Conservation (phyloP, 53 echinoderm and acorn worm species). For the Astropecten irregularis region DNA sequence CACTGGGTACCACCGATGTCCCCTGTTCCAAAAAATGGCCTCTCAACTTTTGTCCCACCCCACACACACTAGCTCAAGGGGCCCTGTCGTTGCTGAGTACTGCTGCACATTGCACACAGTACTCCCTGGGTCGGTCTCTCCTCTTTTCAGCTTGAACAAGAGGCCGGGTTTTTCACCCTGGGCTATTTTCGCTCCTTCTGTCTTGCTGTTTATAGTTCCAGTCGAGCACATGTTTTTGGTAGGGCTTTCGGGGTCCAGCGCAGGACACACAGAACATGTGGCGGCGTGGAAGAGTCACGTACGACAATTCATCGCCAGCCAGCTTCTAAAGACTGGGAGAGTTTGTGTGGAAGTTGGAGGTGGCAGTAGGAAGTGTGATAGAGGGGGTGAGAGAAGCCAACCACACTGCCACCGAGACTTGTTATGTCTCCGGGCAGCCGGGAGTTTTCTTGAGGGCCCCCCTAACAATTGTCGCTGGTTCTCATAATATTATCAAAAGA, state of each 20-base stretch:
- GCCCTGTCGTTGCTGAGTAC: too few relatives aligned
- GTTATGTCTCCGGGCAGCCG: too few relatives aligned
- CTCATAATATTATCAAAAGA: conserved; percentile 20
- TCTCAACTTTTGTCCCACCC: conserved; percentile 20
- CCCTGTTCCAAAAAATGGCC: conserved; percentile 34
- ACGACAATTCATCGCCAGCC: neutral
- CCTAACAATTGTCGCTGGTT: conserved; percentile 15
- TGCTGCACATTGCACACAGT: neutral
- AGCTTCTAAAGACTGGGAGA: too few relatives aligned
- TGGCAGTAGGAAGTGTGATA: too few relatives aligned
- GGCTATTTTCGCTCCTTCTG: conserved; percentile 41
- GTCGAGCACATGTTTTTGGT: neutral
- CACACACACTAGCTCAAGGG: neutral
- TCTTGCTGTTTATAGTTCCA: conserved; percentile 25
- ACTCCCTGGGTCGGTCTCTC: neutral
- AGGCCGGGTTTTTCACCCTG: conserved; percentile 7
- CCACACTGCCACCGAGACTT: too few relatives aligned
- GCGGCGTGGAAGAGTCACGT: neutral
- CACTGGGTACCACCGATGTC: too few relatives aligned
- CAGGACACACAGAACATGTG: neutral
- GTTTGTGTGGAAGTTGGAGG: too few relatives aligned
- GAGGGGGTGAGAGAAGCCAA: too few relatives aligned
- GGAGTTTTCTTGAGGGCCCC: too few relatives aligned
- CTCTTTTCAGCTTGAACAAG: neutral
- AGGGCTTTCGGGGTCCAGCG: neutral